Evolutionary conservation across 1,140 invertebrate genomes (phyloP).

Genomic region (Pinna nobilis): DNA sequence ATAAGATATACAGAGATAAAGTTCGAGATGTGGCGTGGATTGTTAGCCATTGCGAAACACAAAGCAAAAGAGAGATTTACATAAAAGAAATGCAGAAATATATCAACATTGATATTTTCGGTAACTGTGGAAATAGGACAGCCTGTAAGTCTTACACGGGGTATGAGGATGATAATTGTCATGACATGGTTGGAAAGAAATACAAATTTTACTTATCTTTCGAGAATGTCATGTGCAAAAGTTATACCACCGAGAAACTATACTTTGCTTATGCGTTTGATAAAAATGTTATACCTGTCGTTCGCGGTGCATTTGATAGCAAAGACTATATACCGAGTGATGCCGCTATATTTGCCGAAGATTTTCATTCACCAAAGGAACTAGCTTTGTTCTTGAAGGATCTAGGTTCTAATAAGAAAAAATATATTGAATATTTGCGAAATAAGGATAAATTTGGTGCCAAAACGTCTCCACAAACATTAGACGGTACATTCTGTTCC

Average conservation of each 20-base stretch:
- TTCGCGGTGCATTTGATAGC: not conserved
- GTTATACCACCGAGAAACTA: slow-evolving; percentile 98
- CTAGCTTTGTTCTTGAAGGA: not conserved
- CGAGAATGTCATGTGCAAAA: slow-evolving; percentile 94
- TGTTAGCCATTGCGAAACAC: slow-evolving; percentile 80
- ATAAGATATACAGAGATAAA: slow-evolving; percentile 33
- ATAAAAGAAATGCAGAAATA: slow-evolving; percentile 76
- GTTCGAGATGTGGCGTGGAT: slow-evolving; percentile 78
- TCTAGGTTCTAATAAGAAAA: not conserved
- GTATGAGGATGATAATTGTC: slow-evolving; percentile 33
- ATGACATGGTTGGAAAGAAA: slow-evolving; percentile 42
- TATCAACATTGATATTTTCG: slow-evolving; percentile 81
- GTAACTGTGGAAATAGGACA: slow-evolving; percentile 76
- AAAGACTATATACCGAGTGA: slow-evolving; percentile 2
- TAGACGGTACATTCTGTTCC: not conserved
- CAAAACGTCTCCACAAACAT: not conserved
- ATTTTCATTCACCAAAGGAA: not conserved
- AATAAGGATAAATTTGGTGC: slow-evolving; percentile 8
- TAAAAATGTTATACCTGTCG: slow-evolving; percentile 61
- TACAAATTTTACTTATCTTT: slow-evolving; percentile 75
- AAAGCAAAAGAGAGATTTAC: slow-evolving; percentile 77
- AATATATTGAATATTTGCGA: slow-evolving; percentile 4
- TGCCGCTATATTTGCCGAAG: not conserved
- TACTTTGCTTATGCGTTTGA: slow-evolving; percentile 42
- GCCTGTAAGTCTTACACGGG: slow-evolving; percentile 15